A percentile compares a stretch with the other conserved stretches of the same genome.
Conservation (phyloP, 2,113 vertebrate genomes). For the Phylloscopus trochilus region DNA sequence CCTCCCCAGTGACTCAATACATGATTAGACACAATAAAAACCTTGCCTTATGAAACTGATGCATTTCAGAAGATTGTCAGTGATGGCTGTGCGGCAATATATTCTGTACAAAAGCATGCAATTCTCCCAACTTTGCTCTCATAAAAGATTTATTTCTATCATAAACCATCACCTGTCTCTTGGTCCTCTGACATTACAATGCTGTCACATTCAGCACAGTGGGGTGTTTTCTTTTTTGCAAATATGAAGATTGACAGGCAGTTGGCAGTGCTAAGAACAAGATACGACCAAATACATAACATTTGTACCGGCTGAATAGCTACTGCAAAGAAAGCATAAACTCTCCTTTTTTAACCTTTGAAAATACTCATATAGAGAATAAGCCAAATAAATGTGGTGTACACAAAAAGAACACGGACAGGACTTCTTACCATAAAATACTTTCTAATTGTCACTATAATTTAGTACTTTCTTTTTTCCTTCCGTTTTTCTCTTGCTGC, state of each 20-base stretch:
- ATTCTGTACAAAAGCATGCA: slow-evolving; percentile 68
- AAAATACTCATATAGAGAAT: neutral
- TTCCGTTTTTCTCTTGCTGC: neutral
- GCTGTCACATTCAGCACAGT: slow-evolving; percentile 44
- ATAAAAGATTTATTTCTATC: slow-evolving; percentile 77
- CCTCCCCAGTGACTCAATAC: neutral
- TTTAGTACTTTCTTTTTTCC: neutral
- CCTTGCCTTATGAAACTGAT: slow-evolving; percentile 61
- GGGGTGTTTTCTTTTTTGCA: slow-evolving; percentile 19
- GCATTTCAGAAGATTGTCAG: slow-evolving; percentile 63
- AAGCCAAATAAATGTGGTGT: neutral
- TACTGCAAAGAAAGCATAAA: slow-evolving; percentile 17
- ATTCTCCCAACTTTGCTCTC: slow-evolving; percentile 73
- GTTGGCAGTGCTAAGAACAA: slow-evolving; percentile 51
- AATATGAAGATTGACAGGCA: slow-evolving; percentile 47
- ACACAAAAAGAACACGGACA: neutral
- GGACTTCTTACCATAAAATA: neutral
- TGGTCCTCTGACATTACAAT: slow-evolving; percentile 59
- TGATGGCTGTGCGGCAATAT: slow-evolving; percentile 61
- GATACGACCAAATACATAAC: neutral
- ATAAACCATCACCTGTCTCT: slow-evolving; percentile 73
- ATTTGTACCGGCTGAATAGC: slow-evolving; percentile 13
- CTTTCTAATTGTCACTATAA: neutral
- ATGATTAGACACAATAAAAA: slow-evolving; percentile 69
- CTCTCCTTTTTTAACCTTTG: neutral